phyloP scores from a whole-genome alignment of 2,797 vertebrate genomes.

The Sciurus carolinensis region DNA sequence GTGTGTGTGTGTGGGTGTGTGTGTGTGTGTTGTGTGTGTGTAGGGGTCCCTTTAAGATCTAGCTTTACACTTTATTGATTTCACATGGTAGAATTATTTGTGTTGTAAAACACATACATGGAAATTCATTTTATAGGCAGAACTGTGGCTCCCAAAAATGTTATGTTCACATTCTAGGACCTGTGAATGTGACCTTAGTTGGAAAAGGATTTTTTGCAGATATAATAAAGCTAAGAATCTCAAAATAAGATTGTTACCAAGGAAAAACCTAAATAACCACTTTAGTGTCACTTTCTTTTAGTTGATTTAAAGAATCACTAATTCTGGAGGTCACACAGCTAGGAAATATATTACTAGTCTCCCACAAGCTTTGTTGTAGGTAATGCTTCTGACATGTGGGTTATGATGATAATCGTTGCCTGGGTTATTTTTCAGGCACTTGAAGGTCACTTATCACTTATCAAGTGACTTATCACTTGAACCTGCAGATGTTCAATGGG shows the following conservation, averaged over 20 bases:
- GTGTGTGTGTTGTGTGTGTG: not conserved
- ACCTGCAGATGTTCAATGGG: not conserved
- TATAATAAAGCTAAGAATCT: not conserved
- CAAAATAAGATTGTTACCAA: not conserved
- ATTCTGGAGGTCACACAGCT: not conserved
- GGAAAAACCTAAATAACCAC: not conserved
- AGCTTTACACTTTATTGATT: slow-evolving; percentile 22
- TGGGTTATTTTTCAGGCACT: not conserved
- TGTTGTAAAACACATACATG: not conserved
- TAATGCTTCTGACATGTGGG: not conserved
- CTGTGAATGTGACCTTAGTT: not conserved
- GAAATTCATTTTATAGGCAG: not conserved
- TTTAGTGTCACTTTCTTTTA: not conserved
- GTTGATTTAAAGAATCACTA: not conserved
- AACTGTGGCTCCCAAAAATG: not conserved
- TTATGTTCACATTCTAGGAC: not conserved
- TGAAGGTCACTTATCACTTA: no score
- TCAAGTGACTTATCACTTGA: not conserved
- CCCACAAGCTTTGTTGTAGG: not conserved
- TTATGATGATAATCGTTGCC: not conserved
- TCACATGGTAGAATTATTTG: not conserved
- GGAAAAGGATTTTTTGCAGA: not conserved
- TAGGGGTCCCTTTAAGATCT: not conserved
- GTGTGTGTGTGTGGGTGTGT: no score
- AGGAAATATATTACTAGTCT: not conserved